phyloP scores from a whole-genome alignment of 2,888 invertebrate genomes.

The Linnaemya tessellans region DNA sequence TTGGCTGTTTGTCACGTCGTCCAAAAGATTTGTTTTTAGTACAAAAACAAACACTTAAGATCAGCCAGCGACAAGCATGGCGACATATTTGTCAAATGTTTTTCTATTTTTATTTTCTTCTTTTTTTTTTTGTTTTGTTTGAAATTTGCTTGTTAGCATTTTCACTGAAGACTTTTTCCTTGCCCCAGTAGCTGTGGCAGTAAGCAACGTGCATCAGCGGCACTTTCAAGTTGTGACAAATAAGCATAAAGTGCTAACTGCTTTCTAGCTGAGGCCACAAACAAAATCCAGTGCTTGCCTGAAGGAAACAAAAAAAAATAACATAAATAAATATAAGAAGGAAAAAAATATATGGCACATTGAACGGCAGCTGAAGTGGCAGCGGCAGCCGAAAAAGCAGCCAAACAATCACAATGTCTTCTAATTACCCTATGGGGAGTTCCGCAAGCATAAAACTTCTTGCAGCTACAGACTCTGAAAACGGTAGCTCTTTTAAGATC shows the following conservation, averaged over 20 bases:
- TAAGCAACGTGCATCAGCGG: conserved; percentile 65
- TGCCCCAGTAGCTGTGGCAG: conserved; percentile 5
- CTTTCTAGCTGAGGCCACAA: conserved; percentile 57
- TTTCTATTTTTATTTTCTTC: conserved; percentile 34
- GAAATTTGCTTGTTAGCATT: background rate
- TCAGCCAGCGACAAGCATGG: conserved; percentile 67
- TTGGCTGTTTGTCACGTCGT: conserved; percentile 60
- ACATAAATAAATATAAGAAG: conserved; percentile 8
- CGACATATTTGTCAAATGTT: conserved; percentile 71
- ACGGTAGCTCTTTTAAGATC: conserved; percentile 67
- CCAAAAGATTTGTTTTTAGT: conserved; percentile 56
- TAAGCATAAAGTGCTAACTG: conserved; percentile 56
- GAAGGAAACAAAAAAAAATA: background rate
- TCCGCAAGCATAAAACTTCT: conserved; percentile 50
- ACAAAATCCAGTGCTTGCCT: conserved; percentile 8
- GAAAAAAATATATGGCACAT: too few relatives aligned
- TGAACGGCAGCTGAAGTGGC: conserved; percentile 51
- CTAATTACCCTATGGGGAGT: conserved; percentile 81
- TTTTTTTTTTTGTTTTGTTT: background rate
- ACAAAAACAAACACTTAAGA: conserved; percentile 66
- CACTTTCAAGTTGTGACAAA: conserved; percentile 61
- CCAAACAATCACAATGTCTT: conserved; percentile 68
- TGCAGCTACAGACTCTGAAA: conserved; percentile 45
- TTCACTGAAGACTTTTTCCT: conserved; percentile 5
- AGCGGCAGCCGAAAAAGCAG: conserved; percentile 59